Evolutionary conservation across 1,140 invertebrate species (phyloP).

Genomic region (Vanessa atalanta): DNA sequence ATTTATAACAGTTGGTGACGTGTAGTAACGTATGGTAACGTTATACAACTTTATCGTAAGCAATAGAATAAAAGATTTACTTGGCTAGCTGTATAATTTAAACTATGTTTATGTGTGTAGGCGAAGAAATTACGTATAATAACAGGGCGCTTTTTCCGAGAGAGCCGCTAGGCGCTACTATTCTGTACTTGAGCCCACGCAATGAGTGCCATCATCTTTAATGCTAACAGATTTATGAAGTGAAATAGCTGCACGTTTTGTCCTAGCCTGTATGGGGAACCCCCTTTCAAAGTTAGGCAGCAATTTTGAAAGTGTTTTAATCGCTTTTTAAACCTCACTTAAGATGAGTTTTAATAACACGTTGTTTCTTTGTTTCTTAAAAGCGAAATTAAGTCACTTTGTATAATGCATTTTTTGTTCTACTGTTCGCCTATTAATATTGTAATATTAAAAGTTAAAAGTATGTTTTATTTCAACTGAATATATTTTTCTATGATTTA

Average conservation of each 20-base stretch:
- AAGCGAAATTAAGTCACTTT: slow-evolving; percentile 2
- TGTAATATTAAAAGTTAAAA: too few relatives aligned
- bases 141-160: slow-evolving; percentile 11
- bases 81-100: not conserved
- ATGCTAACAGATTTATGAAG: slow-evolving; percentile 27
- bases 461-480: too few relatives aligned
- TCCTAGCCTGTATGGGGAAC: not conserved
- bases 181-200: slow-evolving; percentile 12
- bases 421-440: too few relatives aligned
- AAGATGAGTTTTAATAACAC: not conserved
- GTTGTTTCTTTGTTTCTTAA: slow-evolving; percentile 3
- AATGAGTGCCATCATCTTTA: slow-evolving; percentile 32
- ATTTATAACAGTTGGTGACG: too few relatives aligned
- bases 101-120: not conserved
- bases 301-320: slow-evolving; percentile 10
- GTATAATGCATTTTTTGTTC: not conserved
- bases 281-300: not conserved
- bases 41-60: too few relatives aligned
- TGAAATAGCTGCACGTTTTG: slow-evolving; percentile 16
- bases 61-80: not conserved
- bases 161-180: slow-evolving; percentile 13
- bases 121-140: slow-evolving; percentile 22
- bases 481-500: too few relatives aligned
- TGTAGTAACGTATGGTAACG: too few relatives aligned
- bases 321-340: slow-evolving; percentile 8